Conservation (phyloP, 2,888 invertebrate genomes). For the Trissolcus japonicus region DNA sequence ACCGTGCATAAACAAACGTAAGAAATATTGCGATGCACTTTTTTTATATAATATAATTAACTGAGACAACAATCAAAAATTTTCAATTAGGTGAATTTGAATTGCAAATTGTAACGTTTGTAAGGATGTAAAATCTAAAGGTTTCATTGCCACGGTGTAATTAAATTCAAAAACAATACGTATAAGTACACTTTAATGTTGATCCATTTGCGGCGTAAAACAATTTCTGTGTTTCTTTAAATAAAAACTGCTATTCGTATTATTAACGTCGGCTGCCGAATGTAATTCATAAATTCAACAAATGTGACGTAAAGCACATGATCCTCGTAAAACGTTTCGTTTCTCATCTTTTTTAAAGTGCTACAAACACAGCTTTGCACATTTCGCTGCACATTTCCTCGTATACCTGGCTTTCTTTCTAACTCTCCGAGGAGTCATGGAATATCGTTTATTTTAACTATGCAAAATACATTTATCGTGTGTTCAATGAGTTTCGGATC, state of each 20-base stretch:
- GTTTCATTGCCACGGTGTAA: too few species aligned
- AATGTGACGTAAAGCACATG: conserved; percentile 20
- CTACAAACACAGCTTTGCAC: conserved; percentile 22
- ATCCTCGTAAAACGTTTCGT: conserved; percentile 11
- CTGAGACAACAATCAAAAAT: too few species aligned
- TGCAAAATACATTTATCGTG: conserved; percentile 28
- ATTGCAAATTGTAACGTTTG: too few species aligned
- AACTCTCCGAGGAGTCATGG: conserved; percentile 3
- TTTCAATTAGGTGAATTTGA: too few species aligned
- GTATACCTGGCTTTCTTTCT: conserved; percentile 11
- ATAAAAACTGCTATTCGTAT: conserved; percentile 4
- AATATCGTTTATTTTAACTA: conserved; percentile 33
- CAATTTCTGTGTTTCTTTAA: conserved; percentile 10
- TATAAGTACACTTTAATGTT: too few species aligned
- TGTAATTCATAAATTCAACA: conserved; percentile 21
- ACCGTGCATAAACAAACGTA: too few species aligned
- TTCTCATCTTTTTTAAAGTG: conserved; percentile 28
- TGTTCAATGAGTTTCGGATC: conserved; percentile 25
- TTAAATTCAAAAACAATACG: too few species aligned
- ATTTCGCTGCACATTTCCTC: conserved; percentile 16
- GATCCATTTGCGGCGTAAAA: not conserved
- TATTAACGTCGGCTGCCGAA: conserved; percentile 9
- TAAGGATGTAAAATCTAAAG: too few species aligned
- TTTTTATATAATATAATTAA: too few species aligned
- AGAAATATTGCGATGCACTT: too few species aligned